Conservation (phyloP, 2,888 invertebrate genomes). For the Hetaerina titia region DNA sequence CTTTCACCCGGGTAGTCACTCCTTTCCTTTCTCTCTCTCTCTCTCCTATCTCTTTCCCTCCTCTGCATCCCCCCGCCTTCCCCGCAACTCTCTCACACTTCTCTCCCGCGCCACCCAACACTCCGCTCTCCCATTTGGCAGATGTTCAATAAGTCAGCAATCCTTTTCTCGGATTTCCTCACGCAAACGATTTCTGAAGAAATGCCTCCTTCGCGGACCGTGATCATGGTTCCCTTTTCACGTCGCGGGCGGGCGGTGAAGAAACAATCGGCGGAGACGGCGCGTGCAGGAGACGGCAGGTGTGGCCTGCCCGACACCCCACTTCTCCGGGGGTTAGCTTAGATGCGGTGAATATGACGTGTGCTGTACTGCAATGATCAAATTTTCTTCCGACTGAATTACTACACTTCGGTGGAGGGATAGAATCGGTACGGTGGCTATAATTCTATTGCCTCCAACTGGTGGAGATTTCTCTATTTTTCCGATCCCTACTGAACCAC, state of each 20-base stretch:
- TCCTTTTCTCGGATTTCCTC: conserved; percentile 37
- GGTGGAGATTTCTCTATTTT: too few relatives aligned
- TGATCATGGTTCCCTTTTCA: neutral
- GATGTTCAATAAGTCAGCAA: conserved; percentile 29
- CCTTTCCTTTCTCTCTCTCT: neutral
- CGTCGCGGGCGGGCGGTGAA: neutral
- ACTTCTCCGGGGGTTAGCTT: too few relatives aligned
- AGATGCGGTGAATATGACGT: too few relatives aligned
- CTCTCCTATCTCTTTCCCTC: neutral
- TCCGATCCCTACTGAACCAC: too few relatives aligned
- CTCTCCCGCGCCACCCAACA: neutral
- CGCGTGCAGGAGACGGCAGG: neutral
- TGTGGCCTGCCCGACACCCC: too few relatives aligned
- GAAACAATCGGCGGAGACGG: neutral
- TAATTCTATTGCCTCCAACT: too few relatives aligned
- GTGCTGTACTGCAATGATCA: too few relatives aligned
- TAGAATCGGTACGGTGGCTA: too few relatives aligned
- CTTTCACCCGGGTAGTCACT: neutral
- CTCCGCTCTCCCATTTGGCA: conserved; percentile 16
- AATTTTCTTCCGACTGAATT: too few relatives aligned
- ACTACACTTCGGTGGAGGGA: too few relatives aligned
- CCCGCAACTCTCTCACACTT: neutral
- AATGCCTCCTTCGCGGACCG: neutral
- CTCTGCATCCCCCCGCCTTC: neutral
- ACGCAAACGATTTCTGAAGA: conserved; percentile 29